Conservation (phyloP, 2,113 vertebrate genomes). For the Trachemys scripta region DNA sequence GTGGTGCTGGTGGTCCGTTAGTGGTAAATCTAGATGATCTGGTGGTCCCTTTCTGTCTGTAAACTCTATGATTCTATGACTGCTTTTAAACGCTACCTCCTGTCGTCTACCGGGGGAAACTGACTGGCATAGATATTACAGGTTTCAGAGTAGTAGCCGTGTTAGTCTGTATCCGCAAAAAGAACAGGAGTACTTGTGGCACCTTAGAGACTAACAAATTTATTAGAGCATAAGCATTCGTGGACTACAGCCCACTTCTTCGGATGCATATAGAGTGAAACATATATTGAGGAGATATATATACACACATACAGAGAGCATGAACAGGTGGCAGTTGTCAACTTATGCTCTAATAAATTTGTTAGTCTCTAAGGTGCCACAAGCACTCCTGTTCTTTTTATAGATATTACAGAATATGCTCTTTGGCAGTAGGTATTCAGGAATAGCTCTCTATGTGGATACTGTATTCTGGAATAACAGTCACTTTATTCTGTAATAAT, state of each 20-base stretch:
- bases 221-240: no score
- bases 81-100: neutral
- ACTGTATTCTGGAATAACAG: neutral
- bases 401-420: neutral
- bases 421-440: neutral
- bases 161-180: no score
- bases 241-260: no score
- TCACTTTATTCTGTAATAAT: neutral
- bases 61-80: neutral
- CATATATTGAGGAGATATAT: no score
- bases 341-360: no score
- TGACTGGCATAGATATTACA: neutral
- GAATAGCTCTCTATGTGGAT: neutral
- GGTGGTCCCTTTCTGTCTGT: neutral
- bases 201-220: no score
- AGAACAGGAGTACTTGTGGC: no score
- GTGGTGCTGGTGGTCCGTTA: neutral
- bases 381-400: neutral
- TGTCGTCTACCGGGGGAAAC: neutral
- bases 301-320: no score
- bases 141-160: neutral
- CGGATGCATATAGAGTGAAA: no score
- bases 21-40: neutral
- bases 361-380: no score
- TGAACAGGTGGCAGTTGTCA: no score